Percentiles rank a stretch among this genome's conserved stretches.
phyloP scores from a whole-genome alignment of 2,113 vertebrate genomes.

The Bubalus kerabau region DNA sequence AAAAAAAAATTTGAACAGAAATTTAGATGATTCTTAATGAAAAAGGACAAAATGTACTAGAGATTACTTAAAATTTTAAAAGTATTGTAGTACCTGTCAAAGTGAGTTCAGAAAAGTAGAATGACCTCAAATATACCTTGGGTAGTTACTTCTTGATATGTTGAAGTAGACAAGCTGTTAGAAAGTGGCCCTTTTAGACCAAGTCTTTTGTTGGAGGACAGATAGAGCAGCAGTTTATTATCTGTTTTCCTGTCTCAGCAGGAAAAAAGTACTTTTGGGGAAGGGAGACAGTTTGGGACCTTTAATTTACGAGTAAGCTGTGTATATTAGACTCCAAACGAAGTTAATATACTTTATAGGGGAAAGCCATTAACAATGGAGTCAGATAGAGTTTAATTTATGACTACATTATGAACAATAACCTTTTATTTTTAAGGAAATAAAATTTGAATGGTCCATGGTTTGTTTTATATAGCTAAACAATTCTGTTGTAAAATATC shows the following conservation, averaged over 20 bases:
- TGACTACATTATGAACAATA: not conserved
- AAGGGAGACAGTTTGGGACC: slow-evolving; percentile 34
- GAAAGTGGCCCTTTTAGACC: slow-evolving; percentile 49
- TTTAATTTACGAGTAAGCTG: slow-evolving; percentile 31
- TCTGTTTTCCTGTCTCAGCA: slow-evolving; percentile 47
- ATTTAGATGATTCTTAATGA: slow-evolving; percentile 4
- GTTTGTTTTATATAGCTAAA: not conserved
- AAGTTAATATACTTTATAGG: not conserved
- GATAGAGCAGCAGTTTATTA: slow-evolving; percentile 49
- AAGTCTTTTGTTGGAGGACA: not conserved
- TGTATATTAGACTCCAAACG: not conserved
- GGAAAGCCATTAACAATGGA: not conserved
- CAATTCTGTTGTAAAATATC: not conserved
- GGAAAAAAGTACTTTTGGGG: not conserved
- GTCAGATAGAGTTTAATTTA: not conserved
- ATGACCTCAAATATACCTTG: slow-evolving; percentile 42
- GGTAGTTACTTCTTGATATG: slow-evolving; percentile 40
- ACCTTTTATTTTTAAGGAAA: not conserved
- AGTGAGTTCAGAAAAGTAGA: slow-evolving; percentile 65
- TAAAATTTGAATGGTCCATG: not conserved
- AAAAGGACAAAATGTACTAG: slow-evolving; percentile 22
- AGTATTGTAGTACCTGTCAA: slow-evolving; percentile 72
- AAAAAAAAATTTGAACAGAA: slow-evolving; percentile 15
- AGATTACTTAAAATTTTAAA: slow-evolving; percentile 66
- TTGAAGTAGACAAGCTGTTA: slow-evolving; percentile 57